Base-by-base conservation (phyloP, 2,797 vertebrate genomes). In the Acanthornis magna region DNA sequence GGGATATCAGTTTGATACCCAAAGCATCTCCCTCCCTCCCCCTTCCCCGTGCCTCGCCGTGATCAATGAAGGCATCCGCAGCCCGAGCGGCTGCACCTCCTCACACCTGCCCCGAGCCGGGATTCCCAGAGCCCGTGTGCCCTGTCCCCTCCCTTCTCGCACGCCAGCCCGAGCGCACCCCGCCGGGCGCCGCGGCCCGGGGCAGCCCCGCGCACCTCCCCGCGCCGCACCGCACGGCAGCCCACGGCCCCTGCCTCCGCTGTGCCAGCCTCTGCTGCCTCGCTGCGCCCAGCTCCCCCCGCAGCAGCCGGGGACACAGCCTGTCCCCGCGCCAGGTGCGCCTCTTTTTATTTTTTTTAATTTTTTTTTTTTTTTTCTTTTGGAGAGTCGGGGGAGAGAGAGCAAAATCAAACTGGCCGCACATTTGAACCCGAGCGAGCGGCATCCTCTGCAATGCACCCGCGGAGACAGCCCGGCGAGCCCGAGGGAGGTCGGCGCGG, bases 1-100 rank as follows among this genome's bases (percentile, higher is more conserved):
- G 63, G 50, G 71, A n/a, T 45, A 70, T 21, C 61, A 20, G 26
- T 38, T 55, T 62, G 92, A 53, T 79, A 63, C 55, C 75, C 45
- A 21, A 20, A 61, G 71, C 66, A 58, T 73, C 63, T 36, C 27
- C 5, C 51, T 57, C 87, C 85, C 85, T 92, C 85, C 71, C 70
- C 34, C 38, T 47, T 45, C 40, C 55, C 38, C 53, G n/a, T 47
- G 21, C 50, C 45, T 78, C 22, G n/a, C 67, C 45, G 66, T 11
- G 32, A 76, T 71, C 84, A 81, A 19, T 57, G 79, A 66, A 93
- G 27, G 81, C 84, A 95, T 23, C 79, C 71, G 72, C 85, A 76
- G 67, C 16, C 11, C 54, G 29, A 68, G 62, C 38, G 20, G 40
- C 50, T 14, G 12, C 89, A 32, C 80, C 67, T 75, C 65, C 53